Base-by-base conservation (phyloP, 1,140 invertebrate genomes). In the Zaprionus nigranus region DNA sequence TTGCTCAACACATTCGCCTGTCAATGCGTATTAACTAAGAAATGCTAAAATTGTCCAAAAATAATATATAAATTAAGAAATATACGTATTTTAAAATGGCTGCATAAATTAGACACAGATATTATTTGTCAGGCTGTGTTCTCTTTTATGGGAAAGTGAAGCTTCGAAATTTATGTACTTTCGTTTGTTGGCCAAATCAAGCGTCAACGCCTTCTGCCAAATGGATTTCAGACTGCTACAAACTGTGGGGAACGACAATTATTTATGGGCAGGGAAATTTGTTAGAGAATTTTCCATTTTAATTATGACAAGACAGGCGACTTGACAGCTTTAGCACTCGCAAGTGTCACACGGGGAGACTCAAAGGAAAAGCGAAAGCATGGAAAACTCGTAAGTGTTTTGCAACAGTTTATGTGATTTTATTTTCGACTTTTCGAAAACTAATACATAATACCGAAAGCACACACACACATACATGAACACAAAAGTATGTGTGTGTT, bases 241-340 rank as follows among this genome's bases (percentile, higher is more conserved):
- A n/a, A n/a, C n/a, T 26, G 26, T 17, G 17, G 36, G 51, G 20
- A 36, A 38, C 51, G 61, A 68, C 67, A 71, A 70, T 74, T 77
- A 77, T 77, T 77, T 72, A 77, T 77, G 75, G 51, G 2, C 34
- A 58, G 49, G 49, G 40, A 66, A 73, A 77, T 77, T 77, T 77
- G 75, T 73, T 76, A 53, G 61, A 51, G 56, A 62, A 74, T 70
- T 74, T 72, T 79, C 76, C 34, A 57, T 76, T 81, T 88, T 90
- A 88, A 90, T 88, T 88, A 90, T 88, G 84, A 88, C 84, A 88
- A 84, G 85, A 90, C 67, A 68, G 65, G 64, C 43, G 57, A 69
- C 80, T 70, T 87, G 83, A 84, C 83, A 87, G 80, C 72, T 81
- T 79, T 82, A 85, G 75, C 82, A 73, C 64, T 75, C 59, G 49